These are phyloP conservation scores for Lithophane leautieri DNA, from an alignment of 2,888 invertebrate genomes.

Conservation along the genomic window DNA sequence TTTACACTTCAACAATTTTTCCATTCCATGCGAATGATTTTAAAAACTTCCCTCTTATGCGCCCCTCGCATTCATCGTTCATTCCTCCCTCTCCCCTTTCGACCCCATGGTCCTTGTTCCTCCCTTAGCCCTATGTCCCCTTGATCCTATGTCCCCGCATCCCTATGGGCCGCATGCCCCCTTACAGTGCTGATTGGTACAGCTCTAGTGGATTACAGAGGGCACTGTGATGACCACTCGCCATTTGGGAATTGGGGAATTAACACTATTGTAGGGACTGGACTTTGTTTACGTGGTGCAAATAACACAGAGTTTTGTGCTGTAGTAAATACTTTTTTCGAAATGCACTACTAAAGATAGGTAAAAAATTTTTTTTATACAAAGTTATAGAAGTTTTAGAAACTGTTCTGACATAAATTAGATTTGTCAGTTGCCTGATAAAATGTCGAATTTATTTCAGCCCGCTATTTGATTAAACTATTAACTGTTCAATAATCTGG, in stretches of 20 bases:
- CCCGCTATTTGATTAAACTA: not conserved
- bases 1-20: conserved; percentile 70
- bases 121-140: conserved; percentile 40
- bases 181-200: conserved; percentile 86
- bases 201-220: conserved; percentile 85
- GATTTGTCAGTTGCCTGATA: not conserved
- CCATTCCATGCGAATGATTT: conserved; percentile 69
- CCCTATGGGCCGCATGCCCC: conserved; percentile 72
- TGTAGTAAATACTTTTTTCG: not conserved
- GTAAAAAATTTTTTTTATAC: too few relatives aligned
- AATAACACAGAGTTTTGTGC: not conserved
- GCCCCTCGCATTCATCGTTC: conserved; percentile 70
- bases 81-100: conserved; percentile 46
- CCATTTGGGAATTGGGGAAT: conserved; percentile 82
- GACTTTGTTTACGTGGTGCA: conserved; percentile 9
- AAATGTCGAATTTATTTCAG: not conserved
- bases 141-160: conserved; percentile 50
- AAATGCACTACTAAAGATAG: not conserved
- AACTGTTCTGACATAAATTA: not conserved
- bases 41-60: conserved; percentile 64
- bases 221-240: conserved; percentile 84
- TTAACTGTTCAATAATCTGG: not conserved
- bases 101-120: conserved; percentile 35
- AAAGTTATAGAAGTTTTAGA: too few relatives aligned
- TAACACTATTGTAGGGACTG: conserved; percentile 74